Base-by-base conservation (phyloP, 2,113 vertebrate species). In the Psittacula cyanocephala region DNA sequence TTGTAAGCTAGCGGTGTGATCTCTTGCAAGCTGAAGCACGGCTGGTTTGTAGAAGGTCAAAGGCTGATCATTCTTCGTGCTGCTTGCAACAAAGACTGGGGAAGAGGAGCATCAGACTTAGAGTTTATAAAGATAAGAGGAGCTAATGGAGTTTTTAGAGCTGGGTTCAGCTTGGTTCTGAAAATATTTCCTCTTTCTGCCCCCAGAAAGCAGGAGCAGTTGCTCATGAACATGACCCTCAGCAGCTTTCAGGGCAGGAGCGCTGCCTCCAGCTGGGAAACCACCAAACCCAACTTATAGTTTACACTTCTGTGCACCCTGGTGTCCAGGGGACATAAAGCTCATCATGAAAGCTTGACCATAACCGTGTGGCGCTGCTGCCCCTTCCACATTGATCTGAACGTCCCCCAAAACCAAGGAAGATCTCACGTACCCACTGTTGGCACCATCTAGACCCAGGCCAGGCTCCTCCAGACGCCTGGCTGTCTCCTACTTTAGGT, bases 381-480 rank as follows among this genome's bases (percentile, higher is more conserved):
- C 46, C 23, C 29, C 59, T 55, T 60, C 37, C 0, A 0, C 2
- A 28, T n/a, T 23, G 18, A 49, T 35, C 46, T 3, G 18, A 52
- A 62, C 8, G 72, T 86, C 43, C 43, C 15, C 25, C 13, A 49
- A 18, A 72, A 52, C 6, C 10, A 6, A 13, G 59, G 69, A 41
- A 11, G 6, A 68, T 27, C 47, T 43, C 3, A 1, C 1, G 0
- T 13, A 33, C 18, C n/a, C 5, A 0, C 59, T 60, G 12, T 55
- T 67, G 70, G 35, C 64, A 50, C 43, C 19, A 15, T 22, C 15
- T 55, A 5, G 2, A 13, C 46, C 63, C 59, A 25, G n/a, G 20
- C 46, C 22, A 31, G 22, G 55, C 70, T 78, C 41, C 33, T 62
- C 35, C 50, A 71, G 80, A 65, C 1, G 13, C 49, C 89, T 37